These are phyloP conservation scores for Argentina silus DNA, from an alignment of 2,797 vertebrate genomes.

Conservation along the genomic window DNA sequence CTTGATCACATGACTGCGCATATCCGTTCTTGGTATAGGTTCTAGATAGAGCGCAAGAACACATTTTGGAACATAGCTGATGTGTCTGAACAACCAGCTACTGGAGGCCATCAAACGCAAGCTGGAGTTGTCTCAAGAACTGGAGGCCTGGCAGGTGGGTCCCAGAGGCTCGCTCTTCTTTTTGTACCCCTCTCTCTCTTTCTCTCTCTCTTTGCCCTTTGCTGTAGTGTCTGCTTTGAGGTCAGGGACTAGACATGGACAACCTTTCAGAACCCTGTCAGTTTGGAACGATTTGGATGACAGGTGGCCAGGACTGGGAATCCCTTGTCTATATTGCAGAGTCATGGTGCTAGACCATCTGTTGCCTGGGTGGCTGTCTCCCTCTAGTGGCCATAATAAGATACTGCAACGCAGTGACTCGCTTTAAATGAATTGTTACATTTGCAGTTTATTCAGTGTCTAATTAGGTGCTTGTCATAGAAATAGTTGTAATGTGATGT, in stretches of 20 bases:
- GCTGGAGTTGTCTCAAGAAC: constrained; percentile 85
- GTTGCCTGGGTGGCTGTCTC: constrained; percentile 27
- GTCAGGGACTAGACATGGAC: neutral
- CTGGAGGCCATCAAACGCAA: constrained; percentile 86
- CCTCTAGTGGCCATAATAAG: constrained; percentile 19
- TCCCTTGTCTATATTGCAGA: constrained; percentile 41
- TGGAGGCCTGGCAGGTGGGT: constrained; percentile 89
- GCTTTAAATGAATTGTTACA: too few relatives aligned
- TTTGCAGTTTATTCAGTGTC: neutral
- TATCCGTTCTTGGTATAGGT: too few relatives aligned
- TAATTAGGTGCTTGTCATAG: neutral
- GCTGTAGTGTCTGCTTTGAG: too few relatives aligned
- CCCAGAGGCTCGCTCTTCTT: neutral
- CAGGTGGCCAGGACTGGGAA: constrained; percentile 46
- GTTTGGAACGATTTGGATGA: constrained; percentile 35
- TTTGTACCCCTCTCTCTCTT: neutral
- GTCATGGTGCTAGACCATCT: constrained; percentile 45
- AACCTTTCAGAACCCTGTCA: constrained; percentile 19
- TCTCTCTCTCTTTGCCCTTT: too few relatives aligned
- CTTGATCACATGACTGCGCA: too few relatives aligned
- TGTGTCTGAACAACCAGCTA: constrained; percentile 83
- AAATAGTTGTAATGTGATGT: constrained; percentile 5
- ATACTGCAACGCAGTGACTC: constrained; percentile 26
- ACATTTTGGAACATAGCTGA: too few relatives aligned
- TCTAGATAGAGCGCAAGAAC: too few relatives aligned